These are phyloP conservation scores for Muscicapa adusta DNA, from an alignment of 2,113 vertebrate genomes.

Conservation along the genomic window DNA sequence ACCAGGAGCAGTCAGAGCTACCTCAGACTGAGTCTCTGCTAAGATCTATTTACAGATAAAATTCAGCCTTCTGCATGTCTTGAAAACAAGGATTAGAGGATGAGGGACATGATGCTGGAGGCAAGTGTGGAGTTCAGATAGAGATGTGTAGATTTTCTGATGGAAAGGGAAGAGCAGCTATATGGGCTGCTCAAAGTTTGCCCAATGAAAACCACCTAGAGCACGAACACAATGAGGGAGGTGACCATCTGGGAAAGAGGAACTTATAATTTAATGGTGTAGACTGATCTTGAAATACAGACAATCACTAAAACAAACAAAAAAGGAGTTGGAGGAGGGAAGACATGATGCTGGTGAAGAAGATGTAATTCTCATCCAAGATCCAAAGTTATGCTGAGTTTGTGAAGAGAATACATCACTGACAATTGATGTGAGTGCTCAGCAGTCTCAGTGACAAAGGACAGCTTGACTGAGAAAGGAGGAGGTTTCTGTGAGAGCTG, in stretches of 20 bases:
- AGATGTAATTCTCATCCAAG: not conserved
- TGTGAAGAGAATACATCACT: not conserved
- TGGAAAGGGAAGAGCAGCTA: not conserved
- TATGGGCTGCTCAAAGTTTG: not conserved
- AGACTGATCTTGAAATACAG: not conserved
- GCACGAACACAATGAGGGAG: not conserved
- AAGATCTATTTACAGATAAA: not conserved
- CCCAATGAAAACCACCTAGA: not conserved
- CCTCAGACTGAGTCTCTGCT: not conserved
- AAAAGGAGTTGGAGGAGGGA: not conserved
- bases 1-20: not conserved
- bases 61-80: not conserved
- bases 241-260: not conserved
- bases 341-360: not conserved
- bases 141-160: not conserved
- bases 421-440: fast-evolving
- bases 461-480: not conserved
- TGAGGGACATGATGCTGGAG: not conserved
- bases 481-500: not conserved
- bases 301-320: not conserved
- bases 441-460: not conserved
- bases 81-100: not conserved
- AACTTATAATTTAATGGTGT: not conserved
- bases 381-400: not conserved
- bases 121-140: not conserved